Conservation (phyloP, 1,140 invertebrate species). For the Diploscapter pachys region DNA sequence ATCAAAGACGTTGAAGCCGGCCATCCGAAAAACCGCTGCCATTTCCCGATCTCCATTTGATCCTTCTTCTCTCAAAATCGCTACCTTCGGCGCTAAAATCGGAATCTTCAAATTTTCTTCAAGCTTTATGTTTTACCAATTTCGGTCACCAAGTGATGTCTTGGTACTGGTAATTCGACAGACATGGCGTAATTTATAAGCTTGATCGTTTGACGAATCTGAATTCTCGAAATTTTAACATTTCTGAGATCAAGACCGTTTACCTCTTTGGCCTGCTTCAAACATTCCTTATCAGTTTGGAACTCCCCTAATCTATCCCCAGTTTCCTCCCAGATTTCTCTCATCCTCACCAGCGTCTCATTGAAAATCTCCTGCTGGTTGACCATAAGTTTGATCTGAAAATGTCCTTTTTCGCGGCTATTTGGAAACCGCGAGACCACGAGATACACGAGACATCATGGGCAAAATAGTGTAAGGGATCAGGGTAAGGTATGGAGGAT, state of each 20-base stretch:
- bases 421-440: too few relatives aligned
- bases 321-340: conserved; percentile 88
- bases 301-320: conserved; percentile 79
- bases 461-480: too few relatives aligned
- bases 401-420: conserved; percentile 13
- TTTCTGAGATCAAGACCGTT: not conserved
- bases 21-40: conserved; percentile 83
- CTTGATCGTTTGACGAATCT: too few relatives aligned
- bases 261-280: conserved; percentile 62
- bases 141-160: too few relatives aligned
- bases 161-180: too few relatives aligned
- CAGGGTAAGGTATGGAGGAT: too few relatives aligned
- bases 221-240: too few relatives aligned
- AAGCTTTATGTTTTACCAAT: too few relatives aligned
- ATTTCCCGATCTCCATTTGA: conserved; percentile 95
- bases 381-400: conserved; percentile 66
- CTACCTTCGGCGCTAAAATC: conserved; percentile 68
- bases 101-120: not conserved
- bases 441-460: too few relatives aligned
- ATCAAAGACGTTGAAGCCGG: conserved; percentile 80
- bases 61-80: conserved; percentile 91
- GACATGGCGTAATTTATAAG: too few relatives aligned
- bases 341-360: conserved; percentile 68
- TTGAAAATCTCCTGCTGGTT: conserved; percentile 68
- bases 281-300: conserved; percentile 77